Percentiles rank a stretch among this genome's conserved stretches.
Conservation (phyloP, 2,113 vertebrate genomes). For the Pelodiscus sinensis region DNA sequence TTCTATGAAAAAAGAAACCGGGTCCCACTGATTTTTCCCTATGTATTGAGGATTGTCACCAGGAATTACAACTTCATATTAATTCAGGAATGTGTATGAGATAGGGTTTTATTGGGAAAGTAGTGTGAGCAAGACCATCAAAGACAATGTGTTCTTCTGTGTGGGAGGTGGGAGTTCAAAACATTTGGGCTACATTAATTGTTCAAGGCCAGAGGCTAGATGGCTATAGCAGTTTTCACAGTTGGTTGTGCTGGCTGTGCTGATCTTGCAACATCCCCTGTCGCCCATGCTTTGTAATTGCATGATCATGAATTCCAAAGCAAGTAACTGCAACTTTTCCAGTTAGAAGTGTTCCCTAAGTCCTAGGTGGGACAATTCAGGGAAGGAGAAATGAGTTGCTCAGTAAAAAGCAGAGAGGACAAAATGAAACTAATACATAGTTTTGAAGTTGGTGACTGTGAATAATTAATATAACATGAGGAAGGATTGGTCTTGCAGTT, state of each 20-base stretch:
- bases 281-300: background rate
- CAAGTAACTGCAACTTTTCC: background rate
- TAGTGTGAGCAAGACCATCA: accelerated
- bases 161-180: background rate
- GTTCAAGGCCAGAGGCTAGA: background rate
- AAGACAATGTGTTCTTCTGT: background rate
- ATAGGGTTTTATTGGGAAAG: background rate
- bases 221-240: accelerated
- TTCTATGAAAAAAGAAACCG: background rate
- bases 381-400: background rate
- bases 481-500: background rate
- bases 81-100: accelerated
- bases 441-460: background rate
- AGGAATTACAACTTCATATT: background rate
- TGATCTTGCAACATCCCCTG: background rate
- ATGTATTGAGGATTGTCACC: background rate
- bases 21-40: background rate
- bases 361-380: background rate
- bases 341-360: background rate
- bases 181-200: background rate
- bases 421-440: background rate
- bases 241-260: background rate
- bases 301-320: background rate
- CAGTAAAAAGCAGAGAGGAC: background rate
- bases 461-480: accelerated